Conservation (phyloP, 1,140 invertebrate genomes). For the Acarapis woodi region DNA sequence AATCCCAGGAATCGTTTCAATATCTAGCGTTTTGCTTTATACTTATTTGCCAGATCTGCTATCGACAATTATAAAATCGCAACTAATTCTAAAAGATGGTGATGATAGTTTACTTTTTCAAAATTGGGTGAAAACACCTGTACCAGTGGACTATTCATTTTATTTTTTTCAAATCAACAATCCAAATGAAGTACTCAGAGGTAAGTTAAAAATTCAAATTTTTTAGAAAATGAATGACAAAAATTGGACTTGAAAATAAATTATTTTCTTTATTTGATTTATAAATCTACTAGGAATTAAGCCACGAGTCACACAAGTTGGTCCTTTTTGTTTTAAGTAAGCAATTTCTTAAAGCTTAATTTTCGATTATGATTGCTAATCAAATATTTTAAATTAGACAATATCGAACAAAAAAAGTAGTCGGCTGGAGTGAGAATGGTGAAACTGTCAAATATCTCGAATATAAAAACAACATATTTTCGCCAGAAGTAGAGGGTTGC, state of each 20-base stretch:
- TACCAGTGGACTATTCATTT: not conserved
- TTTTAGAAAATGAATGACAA: no score
- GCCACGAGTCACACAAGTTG: not conserved
- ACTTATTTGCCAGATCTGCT: no score
- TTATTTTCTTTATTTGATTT: no score
- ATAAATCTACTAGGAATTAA: no score
- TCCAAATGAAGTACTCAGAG: slow-evolving; percentile 1
- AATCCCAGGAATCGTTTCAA: no score
- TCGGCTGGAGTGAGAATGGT: slow-evolving; percentile 1
- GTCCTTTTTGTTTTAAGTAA: slow-evolving; percentile 1
- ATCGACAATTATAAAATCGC: no score
- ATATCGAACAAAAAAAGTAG: slow-evolving; percentile 2
- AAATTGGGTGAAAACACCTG: not conserved
- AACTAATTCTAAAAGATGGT: no score
- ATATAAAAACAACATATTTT: slow-evolving; percentile 2
- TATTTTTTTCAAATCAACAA: slow-evolving; percentile 3
- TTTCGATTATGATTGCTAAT: no score
- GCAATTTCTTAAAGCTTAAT: no score
- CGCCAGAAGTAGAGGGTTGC: not conserved
- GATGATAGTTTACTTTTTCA: not conserved
- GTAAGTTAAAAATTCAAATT: no score
- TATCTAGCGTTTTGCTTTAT: no score
- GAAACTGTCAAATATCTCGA: slow-evolving; percentile 8
- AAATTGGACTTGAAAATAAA: no score
- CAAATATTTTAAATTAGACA: not conserved